Conservation (phyloP, 2,888 invertebrate species). For the Patella caerulea region DNA sequence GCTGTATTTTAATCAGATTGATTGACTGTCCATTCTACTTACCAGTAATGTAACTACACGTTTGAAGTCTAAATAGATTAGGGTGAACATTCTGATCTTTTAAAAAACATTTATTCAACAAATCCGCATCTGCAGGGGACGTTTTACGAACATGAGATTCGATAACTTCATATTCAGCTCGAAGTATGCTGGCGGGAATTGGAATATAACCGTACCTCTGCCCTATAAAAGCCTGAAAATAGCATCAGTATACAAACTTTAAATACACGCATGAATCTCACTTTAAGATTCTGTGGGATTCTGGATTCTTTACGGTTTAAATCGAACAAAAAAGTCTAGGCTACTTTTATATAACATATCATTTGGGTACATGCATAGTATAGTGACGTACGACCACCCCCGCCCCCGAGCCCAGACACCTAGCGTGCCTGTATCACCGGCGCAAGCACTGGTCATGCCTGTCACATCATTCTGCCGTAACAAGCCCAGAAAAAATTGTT, state of each 20-base stretch:
- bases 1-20: no score
- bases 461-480: no score
- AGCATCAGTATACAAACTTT: neutral
- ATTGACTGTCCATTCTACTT: neutral
- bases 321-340: no score
- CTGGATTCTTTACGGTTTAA: no score
- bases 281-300: no score
- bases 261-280: neutral
- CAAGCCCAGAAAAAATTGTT: no score
- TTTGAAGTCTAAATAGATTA: constrained; percentile 58
- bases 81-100: constrained; percentile 63
- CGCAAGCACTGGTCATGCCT: no score
- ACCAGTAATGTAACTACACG: constrained; percentile 35
- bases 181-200: constrained; percentile 55
- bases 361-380: no score
- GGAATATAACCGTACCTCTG: constrained; percentile 65
- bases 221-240: constrained; percentile 61
- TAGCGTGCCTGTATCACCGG: no score
- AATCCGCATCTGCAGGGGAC: constrained; percentile 41
- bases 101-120: constrained; percentile 59
- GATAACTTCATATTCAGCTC: constrained; percentile 57
- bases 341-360: no score
- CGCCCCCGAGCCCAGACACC: no score
- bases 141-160: constrained; percentile 37
- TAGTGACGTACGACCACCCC: no score